Evolutionary conservation across 1,140 invertebrate species (phyloP), one percentile per base, ranked within the genome.

Genomic region (Trichonephila clavata): DNA sequence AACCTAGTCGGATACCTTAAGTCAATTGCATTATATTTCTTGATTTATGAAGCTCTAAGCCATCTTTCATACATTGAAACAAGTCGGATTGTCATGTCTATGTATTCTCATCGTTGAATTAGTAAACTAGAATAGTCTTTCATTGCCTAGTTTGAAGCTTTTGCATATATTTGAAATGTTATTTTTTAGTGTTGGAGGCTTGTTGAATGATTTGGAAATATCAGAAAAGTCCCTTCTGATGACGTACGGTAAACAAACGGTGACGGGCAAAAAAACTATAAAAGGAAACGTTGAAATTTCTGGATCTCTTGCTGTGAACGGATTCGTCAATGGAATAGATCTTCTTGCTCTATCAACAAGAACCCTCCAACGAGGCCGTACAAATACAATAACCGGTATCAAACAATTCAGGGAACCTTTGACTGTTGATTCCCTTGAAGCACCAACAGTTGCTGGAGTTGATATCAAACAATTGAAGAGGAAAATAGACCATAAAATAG

Each of bases 231-330:
- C 24, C n/a, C n/a, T 94, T 32, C 59, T 94, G 59, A 77, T 94
- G 80, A 77, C 65, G 13, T 92, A 94, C 43, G 94, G 94, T 0
- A 57, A 93, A 57, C 93, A 94, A 90, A 27, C 65, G 6, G 61
- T 94, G 16, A 92, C 86, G 10, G 93, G 93, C 32, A 50, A 81
- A 57, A 94, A 94, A n/a, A 92, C 61, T 39, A 21, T 94, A 8
- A 57, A 27, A 60, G 71, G 84, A 5, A 1, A 91, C 43, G 80
- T 94, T 18, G 84, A 71, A 16, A 84, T 94, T 60, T n/a, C 32
- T 13, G 71, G 83, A 8, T 80, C 90, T 27, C 39, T 94, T 21
- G 71, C 60, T 6, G 5, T 94, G 24, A 43, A 81, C 59, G 89
- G 89, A 13, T 16, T 86, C 13, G 27, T 94, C 6, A 91, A 94